Base-by-base conservation (phyloP, 1,140 invertebrate genomes). In the Holcopasites calliopsidis region DNA sequence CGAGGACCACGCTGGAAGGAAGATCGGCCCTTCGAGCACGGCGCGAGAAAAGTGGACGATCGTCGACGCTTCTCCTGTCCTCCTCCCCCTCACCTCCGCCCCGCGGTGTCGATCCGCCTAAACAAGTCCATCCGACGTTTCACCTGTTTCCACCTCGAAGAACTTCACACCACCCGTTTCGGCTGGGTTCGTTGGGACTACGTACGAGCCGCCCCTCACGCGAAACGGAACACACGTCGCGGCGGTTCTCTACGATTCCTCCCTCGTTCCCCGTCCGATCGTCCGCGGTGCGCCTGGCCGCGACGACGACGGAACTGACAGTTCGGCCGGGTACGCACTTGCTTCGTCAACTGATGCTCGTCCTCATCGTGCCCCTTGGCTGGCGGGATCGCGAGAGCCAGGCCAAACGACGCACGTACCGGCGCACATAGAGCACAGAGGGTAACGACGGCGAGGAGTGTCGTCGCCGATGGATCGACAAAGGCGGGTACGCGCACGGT, bases 281-380 rank as follows among this genome's bases (percentile, higher is more conserved):
- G 44, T 65, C 44, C 49, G n/a, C n/a, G 54, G 68, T 61, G 54
- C 68, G 64, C 50, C 57, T 58, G 72, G 35, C 52, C 75, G 77
- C 81, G 77, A 64, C 61, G 60, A 83, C 28, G n/a, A 62, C 77
- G 74, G 60, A 26, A 71, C 40, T 47, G 55, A 75, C 54, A 38
- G 49, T 55, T n/a, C 54, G 65, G 49, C 42, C 64, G 62, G 40
- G 49, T 35, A n/a, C 60, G 61, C 80, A 74, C 79, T 58, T 82
- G n/a, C 16, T 80, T 85, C 77, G 83, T 85, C 84, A 85, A 84
- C 84, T 85, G 68, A 52, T 58, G 50, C 73, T 54, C 71, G 77
- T 82, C 85, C 83, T 85, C 85, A 85, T 64, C 60, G 60, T 85
- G 76, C 68, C 75, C 69, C 54, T 70, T 71, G 40, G n/a, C 40